Evolutionary conservation across 2,797 vertebrate genomes (phyloP).

Genomic region (Cyclura pinguis): DNA sequence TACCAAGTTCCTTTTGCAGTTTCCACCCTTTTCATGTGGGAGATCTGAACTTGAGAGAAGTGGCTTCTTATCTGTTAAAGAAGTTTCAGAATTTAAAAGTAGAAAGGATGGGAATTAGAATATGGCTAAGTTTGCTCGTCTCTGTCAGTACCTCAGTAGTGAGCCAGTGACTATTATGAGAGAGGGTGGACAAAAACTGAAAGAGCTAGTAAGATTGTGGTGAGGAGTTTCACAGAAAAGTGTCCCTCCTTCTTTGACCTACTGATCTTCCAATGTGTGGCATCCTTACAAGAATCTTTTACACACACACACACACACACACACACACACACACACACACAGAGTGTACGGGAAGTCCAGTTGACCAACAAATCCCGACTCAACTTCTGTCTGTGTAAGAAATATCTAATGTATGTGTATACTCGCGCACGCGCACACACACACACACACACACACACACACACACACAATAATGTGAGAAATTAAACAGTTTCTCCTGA

Average conservation of each 20-base stretch:
- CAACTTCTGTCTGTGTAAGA: neutral
- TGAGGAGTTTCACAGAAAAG: neutral
- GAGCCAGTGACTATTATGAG: neutral
- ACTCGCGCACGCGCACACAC: too few relatives aligned
- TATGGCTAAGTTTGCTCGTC: neutral
- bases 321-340: too few relatives aligned
- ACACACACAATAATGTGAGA: neutral
- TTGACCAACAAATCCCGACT: neutral
- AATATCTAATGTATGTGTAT: neutral
- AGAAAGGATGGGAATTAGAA: neutral
- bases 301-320: too few relatives aligned
- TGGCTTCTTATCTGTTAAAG: neutral
- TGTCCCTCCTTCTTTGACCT: neutral
- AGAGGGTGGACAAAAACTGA: neutral
- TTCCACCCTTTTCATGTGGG: neutral
- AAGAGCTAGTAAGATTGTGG: neutral
- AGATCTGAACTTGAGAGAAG: rapidly evolving
- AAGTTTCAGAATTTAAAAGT: constrained; percentile 2
- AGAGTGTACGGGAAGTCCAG: neutral
- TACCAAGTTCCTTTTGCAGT: neutral
- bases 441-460: neutral
- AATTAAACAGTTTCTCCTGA: neutral
- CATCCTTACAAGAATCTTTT: neutral
- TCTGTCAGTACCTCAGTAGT: neutral
- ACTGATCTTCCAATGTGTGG: neutral